phyloP scores from a whole-genome alignment of 2,888 invertebrate genomes.

The Drosophila anceps region DNA sequence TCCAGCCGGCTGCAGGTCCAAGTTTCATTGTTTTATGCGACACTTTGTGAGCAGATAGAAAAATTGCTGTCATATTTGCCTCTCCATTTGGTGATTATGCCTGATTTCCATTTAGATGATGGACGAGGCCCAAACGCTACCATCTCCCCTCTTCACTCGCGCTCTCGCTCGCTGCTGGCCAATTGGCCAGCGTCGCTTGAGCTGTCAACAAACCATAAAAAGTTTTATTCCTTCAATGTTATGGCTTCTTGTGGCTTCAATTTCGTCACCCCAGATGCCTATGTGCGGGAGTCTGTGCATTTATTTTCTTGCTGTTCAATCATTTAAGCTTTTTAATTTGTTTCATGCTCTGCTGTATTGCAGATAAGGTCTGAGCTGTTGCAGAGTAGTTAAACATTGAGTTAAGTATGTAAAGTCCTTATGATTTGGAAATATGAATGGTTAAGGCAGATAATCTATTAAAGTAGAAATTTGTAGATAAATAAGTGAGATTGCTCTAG shows the following conservation, averaged over 20 bases:
- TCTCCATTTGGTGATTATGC: slow-evolving; percentile 69
- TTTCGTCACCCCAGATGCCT: slow-evolving; percentile 29
- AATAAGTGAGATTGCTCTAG: no score
- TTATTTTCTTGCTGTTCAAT: slow-evolving; percentile 15
- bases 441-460: background rate
- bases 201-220: slow-evolving; percentile 64
- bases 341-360: slow-evolving; percentile 26
- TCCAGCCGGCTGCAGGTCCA: slow-evolving; percentile 14
- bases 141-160: background rate
- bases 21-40: slow-evolving; percentile 55
- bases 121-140: slow-evolving; percentile 40
- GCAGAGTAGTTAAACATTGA: background rate
- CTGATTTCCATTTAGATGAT: slow-evolving; percentile 76
- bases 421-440: background rate
- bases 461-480: background rate
- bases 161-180: slow-evolving; percentile 9
- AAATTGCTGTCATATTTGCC: slow-evolving; percentile 60
- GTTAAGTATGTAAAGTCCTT: background rate
- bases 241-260: slow-evolving; percentile 29
- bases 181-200: slow-evolving; percentile 30
- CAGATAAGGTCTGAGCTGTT: slow-evolving; percentile 32
- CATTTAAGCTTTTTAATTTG: slow-evolving; percentile 45
- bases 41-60: slow-evolving; percentile 20
- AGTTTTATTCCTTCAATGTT: slow-evolving; percentile 57
- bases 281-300: background rate